Evolutionary conservation across 2,113 vertebrate species (phyloP), one percentile per base, ranked within the genome.

Genomic region (pig (Sus scrofa)): DNA sequence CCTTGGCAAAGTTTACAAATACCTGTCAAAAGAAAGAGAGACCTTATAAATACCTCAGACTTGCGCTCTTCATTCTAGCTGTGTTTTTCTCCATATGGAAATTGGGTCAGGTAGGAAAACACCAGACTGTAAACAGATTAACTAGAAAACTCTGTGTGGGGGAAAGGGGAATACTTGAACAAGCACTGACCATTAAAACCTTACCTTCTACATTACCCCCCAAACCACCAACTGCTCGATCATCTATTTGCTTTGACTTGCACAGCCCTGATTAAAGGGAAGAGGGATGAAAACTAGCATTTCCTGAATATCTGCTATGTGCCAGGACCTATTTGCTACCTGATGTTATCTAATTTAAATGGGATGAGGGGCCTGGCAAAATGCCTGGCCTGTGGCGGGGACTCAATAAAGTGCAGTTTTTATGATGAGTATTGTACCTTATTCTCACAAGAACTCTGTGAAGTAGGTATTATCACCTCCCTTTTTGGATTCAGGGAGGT

Each of bases 1-100:
- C 99, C 99, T 99, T 99, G 74, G 99, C 99, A 97, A 99, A 99
- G 98, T 99, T 99, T 98, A 99, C 99, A 97, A 99, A 99, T 97
- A 99, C 99, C 99, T 99, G 96, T 65, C 96, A 98, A 82, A 84
- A 85, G 96, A 89, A 98, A 95, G 85, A 79, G 1, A 4, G 32
- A 22, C 19, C 7, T 81, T 52, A 60, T 94, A 52, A 88, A 70
- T 68, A 85, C 50, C 37, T 34, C 50, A 82, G 1, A 34, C 24
- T 79, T 90, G 54, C 4, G 82, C 83, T 39, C 50, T 54, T 67
- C 73, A 79, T 60, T 81, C 63, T 8, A 83, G 26, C 44, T 54
- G 26, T 22, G 24, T 70, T 85, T 85, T 77, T 56, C 71, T 27
- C 20, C 52, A 27, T 7, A 9, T 44, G 84, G 52, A 94, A 70